Evolutionary conservation across 1,140 invertebrate genomes (phyloP), one percentile per base, ranked within the genome.

Genomic region (Aphidius gifuensis): DNA sequence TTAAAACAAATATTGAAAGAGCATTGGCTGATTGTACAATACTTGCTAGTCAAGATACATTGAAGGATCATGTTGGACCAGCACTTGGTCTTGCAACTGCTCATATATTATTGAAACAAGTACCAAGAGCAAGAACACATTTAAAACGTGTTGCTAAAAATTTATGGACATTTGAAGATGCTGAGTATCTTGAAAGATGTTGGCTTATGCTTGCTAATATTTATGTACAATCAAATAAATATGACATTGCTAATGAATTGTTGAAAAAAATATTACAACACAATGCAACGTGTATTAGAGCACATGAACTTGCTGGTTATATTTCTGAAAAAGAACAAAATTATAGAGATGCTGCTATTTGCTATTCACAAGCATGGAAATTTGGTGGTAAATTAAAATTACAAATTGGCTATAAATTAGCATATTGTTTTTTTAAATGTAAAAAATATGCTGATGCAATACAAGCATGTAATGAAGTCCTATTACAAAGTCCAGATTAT

Each of bases 161-260:
- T 60, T 80, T 83, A 1, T 99, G 97, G 96, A 94, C 87, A 9
- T 92, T 94, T 64, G 93, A 95, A 77, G 95, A 98, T 71, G 94
- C 95, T 0, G 95, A 98, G 71, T 96, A 97, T 75, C 82, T 99
- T 46, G 96, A 99, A 80, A 87, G 90, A 64, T 93, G 93, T 75
- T 99, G 96, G 97, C 73, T 99, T 5, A 81, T 98, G 5, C 81
- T 97, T 16, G 91, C 94, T 1, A 95, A 98, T 65, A 90, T 94
- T 67, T 97, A 97, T 75, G 88, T 96, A 39, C 91, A 92, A 75
- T 88, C 91, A 21, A 88, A 87, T 23, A 95, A 97, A 78, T 87
- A 88, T 68, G 95, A 98, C 54, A 85, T 94, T 54, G 93, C 94
- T 0, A 87, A 86, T 45, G 92, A 96, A 66, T 78, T 97, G 32